Base-by-base conservation (phyloP, 2,113 vertebrate genomes). In the Hiodon alosoides region DNA sequence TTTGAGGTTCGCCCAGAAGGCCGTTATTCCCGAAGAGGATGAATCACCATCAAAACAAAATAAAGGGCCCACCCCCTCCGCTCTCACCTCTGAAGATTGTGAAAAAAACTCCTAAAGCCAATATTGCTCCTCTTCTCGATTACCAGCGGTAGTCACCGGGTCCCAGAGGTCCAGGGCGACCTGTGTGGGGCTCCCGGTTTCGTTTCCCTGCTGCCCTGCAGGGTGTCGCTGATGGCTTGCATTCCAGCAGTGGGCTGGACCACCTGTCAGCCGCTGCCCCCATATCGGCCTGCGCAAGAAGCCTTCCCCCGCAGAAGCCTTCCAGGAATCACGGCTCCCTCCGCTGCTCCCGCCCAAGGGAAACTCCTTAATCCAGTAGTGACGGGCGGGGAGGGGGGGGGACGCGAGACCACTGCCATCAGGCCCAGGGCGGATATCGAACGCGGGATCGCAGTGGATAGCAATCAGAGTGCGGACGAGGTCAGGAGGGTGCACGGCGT, bases 231-330 rank as follows among this genome's bases (percentile, higher is more conserved):
- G 69, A 47, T 10, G 73, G 16, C 16, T 68, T 51, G 47, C 53
- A 52, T 68, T 68, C 54, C 73, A 50, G 31, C n/a, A 9, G 11
- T 2, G 53, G 73, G 73, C 51, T 50, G 64, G 64, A 65, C 68
- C 54, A 58, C 65, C 64, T 47, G 61, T 65, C 47, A 47, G 17
- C 61, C 73, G 4, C 6, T 3, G 54, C 3, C 7, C 64, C 47
- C 1, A 2, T 57, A 47, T 50, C 16, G 57, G 58, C 13, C 60
- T n/a, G 55, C 46, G 47, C 14, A 17, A 13, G 14, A 0, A 5
- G 14, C 2, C 4, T 67, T 59, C 64, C 47, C 5, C 7, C 7
- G 9, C 4, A 8, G 73, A 31, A 31, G 31, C 17, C 59, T 67
- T 54, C 6, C 54, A 16, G 54, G 73, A 75, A 68, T 68, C 31